Conservation (phyloP, 1,140 invertebrate species). For the Reticulitermes speratus region DNA sequence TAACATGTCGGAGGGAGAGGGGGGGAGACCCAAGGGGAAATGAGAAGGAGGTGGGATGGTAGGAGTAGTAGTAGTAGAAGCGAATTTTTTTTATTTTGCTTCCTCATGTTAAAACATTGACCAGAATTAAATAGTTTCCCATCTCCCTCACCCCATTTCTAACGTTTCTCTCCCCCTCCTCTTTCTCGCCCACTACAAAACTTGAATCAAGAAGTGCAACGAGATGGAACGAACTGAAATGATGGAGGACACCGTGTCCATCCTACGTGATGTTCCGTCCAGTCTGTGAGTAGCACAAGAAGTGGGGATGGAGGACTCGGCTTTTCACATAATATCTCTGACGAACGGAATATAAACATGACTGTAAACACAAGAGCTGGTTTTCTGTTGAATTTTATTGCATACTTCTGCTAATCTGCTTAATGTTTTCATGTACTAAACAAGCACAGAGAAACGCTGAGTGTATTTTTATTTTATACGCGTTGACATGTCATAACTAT, state of each 20-base stretch:
- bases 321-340: slow-evolving; percentile 19
- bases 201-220: slow-evolving; percentile 27
- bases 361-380: neutral
- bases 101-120: slow-evolving; percentile 34
- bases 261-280: neutral
- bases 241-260: neutral
- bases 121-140: slow-evolving; percentile 32
- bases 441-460: neutral
- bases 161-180: neutral
- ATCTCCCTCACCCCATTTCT: slow-evolving; percentile 22
- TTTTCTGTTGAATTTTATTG: slow-evolving; percentile 11
- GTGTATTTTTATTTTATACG: neutral
- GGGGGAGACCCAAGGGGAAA: slow-evolving; percentile 13
- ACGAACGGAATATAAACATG: neutral
- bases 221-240: neutral
- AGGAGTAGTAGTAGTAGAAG: neutral
- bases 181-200: slow-evolving; percentile 22
- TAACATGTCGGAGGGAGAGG: slow-evolving; percentile 21
- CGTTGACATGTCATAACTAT: neutral
- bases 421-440: neutral
- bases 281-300: neutral
- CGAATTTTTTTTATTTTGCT: slow-evolving; percentile 30
- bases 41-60: slow-evolving; percentile 23
- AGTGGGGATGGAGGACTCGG: neutral
- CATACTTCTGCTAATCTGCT: neutral